Percentiles rank a stretch among this genome's conserved stretches.
Conservation (phyloP, 2,113 vertebrate species). For the Dicaeum eximium region DNA sequence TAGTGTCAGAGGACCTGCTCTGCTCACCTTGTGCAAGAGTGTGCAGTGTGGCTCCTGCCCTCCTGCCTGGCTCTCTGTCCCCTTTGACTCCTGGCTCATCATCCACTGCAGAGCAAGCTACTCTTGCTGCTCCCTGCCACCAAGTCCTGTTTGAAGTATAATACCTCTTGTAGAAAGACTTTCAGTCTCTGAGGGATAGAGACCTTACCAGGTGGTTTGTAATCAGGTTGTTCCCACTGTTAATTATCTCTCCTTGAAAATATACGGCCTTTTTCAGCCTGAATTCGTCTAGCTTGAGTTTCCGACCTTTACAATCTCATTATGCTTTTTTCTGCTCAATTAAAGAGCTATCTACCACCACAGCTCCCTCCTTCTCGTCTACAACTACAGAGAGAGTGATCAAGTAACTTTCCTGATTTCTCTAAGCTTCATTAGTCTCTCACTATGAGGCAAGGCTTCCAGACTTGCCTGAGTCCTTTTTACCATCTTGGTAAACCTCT, state of each 20-base stretch:
- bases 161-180: background rate
- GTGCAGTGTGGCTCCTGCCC: background rate
- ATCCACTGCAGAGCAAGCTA: background rate
- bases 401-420: background rate
- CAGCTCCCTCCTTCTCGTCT: background rate
- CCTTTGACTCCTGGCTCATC: background rate
- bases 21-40: background rate
- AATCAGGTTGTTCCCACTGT: background rate
- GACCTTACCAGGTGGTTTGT: background rate
- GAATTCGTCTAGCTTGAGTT: slow-evolving; percentile 5
- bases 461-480: background rate
- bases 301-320: slow-evolving; percentile 28
- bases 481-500: background rate
- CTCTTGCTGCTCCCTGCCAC: background rate
- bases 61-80: background rate
- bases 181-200: background rate
- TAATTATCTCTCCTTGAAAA: slow-evolving; percentile 22
- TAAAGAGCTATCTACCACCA: slow-evolving; percentile 27
- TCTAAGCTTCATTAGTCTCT: slow-evolving; percentile 25
- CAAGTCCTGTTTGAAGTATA: background rate
- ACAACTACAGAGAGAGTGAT: background rate
- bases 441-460: background rate
- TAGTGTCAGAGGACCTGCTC: background rate
- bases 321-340: slow-evolving; percentile 44
- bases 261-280: background rate